A percentile compares a stretch with the other conserved stretches of the same genome.
phyloP scores from a whole-genome alignment of 64 coral and sea anemone genomes.

The Orbicella faveolata region DNA sequence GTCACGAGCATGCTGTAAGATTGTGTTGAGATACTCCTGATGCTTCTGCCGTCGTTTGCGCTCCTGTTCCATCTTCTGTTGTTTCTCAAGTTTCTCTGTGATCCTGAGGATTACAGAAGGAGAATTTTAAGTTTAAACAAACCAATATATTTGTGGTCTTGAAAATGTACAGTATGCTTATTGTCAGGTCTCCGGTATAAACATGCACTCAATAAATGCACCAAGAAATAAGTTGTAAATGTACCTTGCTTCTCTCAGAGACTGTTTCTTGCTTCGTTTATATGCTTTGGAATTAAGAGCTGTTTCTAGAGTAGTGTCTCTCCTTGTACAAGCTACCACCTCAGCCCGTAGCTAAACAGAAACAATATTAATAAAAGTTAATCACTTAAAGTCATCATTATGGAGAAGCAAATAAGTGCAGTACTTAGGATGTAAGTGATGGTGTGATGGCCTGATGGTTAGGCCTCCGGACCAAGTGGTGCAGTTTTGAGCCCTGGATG shows the following conservation, averaged over 20 bases:
- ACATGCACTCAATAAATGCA: background rate
- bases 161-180: no score
- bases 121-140: no score
- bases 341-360: conserved; percentile 78
- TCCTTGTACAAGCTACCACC: conserved; percentile 93
- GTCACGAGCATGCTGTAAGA: conserved; percentile 94
- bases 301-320: conserved; percentile 95
- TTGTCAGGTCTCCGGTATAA: no score
- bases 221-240: background rate
- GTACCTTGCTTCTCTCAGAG: conserved; percentile 95
- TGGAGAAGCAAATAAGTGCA: no score
- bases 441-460: no score
- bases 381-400: no score
- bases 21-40: conserved; percentile 95
- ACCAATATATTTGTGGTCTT: no score
- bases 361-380: background rate
- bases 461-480: no score
- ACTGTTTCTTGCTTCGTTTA: conserved; percentile 98
- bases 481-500: no score
- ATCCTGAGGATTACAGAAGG: conserved; percentile 51
- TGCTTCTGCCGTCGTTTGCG: conserved; percentile 94
- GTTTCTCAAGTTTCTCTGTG: conserved; percentile 98
- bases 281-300: conserved; percentile 97
- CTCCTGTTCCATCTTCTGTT: conserved; percentile 99
- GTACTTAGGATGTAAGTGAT: no score